Conservation (phyloP, 2,888 invertebrate species). For the Scrobipalpa costella region DNA sequence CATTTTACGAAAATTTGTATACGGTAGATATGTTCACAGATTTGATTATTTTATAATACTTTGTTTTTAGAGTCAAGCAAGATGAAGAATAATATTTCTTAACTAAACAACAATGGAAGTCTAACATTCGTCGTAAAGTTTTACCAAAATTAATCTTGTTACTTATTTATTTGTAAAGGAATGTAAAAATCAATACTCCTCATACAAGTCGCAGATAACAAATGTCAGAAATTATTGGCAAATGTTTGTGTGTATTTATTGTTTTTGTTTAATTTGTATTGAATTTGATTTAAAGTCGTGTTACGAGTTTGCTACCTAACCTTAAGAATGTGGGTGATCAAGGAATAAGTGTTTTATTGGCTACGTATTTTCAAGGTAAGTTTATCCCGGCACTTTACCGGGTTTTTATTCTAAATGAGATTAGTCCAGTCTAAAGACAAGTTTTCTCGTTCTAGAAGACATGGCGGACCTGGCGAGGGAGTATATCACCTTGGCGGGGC, state of each 20-base stretch:
- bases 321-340: background rate
- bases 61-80: no score
- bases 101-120: no score
- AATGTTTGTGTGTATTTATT: no score
- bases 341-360: background rate
- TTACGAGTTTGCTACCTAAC: background rate
- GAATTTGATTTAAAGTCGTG: background rate
- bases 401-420: background rate
- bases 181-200: no score
- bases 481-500: slow-evolving; percentile 51
- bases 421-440: no score
- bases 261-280: background rate
- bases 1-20: no score
- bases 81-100: no score
- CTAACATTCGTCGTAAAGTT: no score
- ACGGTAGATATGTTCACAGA: no score
- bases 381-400: background rate
- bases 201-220: no score
- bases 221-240: no score
- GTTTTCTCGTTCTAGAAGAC: slow-evolving; percentile 19
- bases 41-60: no score
- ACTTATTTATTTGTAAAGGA: background rate
- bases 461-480: slow-evolving; percentile 47
- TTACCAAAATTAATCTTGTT: background rate
- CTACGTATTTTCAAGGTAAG: background rate